These are phyloP conservation scores for Rhinichthys klamathensis DNA, from an alignment of 2,113 vertebrate genomes.

Conservation along the genomic window DNA sequence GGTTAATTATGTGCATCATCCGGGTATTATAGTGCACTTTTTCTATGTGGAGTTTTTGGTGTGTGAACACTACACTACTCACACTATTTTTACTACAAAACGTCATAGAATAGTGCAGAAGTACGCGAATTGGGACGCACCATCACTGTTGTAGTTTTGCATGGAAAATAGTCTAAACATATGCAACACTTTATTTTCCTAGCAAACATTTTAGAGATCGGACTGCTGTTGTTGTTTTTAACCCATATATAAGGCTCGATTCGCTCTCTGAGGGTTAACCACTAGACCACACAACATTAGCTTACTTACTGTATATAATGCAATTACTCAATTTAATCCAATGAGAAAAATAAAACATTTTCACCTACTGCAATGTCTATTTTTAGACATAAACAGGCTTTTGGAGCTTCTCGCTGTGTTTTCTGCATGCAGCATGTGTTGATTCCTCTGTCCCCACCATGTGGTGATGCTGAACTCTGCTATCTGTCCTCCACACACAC, in stretches of 20 bases:
- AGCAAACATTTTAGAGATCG: neutral
- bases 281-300: neutral
- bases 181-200: neutral
- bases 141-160: neutral
- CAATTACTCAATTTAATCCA: neutral
- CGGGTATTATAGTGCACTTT: too few relatives aligned
- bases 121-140: too few relatives aligned
- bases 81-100: too few relatives aligned
- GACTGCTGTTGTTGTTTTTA: neutral
- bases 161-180: neutral
- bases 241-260: neutral
- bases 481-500: neutral
- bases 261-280: neutral
- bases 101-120: too few relatives aligned
- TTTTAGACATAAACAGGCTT: neutral
- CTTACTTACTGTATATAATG: neutral
- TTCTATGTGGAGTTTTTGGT: too few relatives aligned
- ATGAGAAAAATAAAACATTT: neutral
- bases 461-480: neutral
- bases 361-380: neutral
- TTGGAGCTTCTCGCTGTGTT: neutral
- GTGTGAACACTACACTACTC: too few relatives aligned
- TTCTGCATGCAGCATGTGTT: neutral
- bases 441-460: slow-evolving; percentile 25
- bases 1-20: too few relatives aligned